Evolutionary conservation across 1,140 invertebrate genomes (phyloP).

Genomic region (Ips nitidus): DNA sequence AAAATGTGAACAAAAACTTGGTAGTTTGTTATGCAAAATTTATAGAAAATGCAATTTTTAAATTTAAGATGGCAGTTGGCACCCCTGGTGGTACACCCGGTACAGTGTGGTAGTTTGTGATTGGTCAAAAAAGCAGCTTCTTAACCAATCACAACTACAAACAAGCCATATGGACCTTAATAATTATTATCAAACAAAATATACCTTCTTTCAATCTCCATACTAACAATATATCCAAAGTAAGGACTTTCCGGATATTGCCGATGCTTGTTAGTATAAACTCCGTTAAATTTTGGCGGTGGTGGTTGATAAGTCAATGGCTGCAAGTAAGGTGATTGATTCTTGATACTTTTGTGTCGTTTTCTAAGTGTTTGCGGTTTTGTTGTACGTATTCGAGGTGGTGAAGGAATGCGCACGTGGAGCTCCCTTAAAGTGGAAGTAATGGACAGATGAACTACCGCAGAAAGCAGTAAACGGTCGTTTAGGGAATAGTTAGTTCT

Average conservation of each 20-base stretch:
- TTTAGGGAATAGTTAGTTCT: constrained; percentile 37
- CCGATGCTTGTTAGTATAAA: constrained; percentile 43
- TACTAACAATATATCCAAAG: constrained; percentile 42
- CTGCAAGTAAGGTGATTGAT: constrained; percentile 43
- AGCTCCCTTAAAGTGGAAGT: constrained; percentile 45
- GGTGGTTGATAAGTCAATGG: constrained; percentile 40
- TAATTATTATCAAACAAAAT: not conserved
- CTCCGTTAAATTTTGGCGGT: constrained; percentile 39
- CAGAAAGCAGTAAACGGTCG: constrained; percentile 44
- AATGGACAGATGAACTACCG: constrained; percentile 47
- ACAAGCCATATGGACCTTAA: not conserved
- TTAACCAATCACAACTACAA: not conserved
- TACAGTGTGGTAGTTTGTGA: no score
- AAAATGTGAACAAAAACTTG: no score
- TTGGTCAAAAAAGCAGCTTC: no score
- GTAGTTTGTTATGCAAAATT: no score
- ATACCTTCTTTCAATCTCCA: constrained; percentile 12
- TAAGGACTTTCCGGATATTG: constrained; percentile 47
- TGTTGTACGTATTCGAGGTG: constrained; percentile 32
- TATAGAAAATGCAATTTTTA: no score
- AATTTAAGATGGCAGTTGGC: no score
- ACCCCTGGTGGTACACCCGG: no score
- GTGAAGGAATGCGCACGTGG: constrained; percentile 49
- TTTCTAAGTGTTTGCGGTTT: constrained; percentile 10
- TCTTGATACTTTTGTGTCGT: constrained; percentile 17